Evolutionary conservation across 2,888 invertebrate species (phyloP).

Genomic region (Zhuqinia jingwanae): DNA sequence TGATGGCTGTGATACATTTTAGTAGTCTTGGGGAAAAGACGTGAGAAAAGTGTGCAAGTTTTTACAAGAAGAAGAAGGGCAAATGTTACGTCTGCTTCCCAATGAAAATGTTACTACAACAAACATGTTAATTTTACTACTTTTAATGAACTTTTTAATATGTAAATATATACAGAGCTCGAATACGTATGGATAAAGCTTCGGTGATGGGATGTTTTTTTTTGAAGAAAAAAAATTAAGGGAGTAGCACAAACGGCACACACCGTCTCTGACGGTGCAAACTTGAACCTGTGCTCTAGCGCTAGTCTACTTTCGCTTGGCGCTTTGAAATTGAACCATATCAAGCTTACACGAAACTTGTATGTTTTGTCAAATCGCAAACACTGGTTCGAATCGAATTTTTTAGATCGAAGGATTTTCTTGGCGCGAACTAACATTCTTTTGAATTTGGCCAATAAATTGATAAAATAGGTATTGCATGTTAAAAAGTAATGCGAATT

Average conservation of each 20-base stretch:
- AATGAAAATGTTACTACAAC: conserved; percentile 16
- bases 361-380: no score
- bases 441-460: no score
- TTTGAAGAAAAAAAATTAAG: not conserved
- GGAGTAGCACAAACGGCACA: not conserved
- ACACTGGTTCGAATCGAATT: no score
- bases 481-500: no score
- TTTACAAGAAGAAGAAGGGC: not conserved
- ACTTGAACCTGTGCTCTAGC: no score
- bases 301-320: no score
- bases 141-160: conserved; percentile 53
- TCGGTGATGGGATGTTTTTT: not conserved
- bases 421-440: no score
- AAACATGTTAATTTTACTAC: conserved; percentile 41
- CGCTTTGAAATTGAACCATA: no score
- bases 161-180: conserved; percentile 43
- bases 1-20: not conserved
- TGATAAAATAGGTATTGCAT: no score
- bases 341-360: no score
- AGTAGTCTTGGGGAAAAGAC: not conserved
- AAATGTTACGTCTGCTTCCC: not conserved
- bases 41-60: not conserved
- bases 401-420: no score
- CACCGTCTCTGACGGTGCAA: no score
- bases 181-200: not conserved